A percentile compares a stretch with the other conserved stretches of the same genome.
phyloP scores from a whole-genome alignment of 1,140 invertebrate species.

The Yoshiicerus persimilis region DNA sequence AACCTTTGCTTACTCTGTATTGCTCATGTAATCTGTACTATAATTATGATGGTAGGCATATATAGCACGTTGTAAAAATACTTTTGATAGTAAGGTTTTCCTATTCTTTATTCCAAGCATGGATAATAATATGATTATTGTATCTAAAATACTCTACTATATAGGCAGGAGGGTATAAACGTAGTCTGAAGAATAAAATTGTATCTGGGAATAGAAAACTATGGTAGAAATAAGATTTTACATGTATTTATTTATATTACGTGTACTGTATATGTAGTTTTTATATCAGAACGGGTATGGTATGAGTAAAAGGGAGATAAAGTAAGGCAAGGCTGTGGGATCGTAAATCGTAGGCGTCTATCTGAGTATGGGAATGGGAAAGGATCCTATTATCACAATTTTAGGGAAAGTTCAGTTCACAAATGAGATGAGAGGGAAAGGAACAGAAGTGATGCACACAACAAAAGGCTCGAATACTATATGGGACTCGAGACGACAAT shows the following conservation, averaged over 20 bases:
- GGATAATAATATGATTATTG: too few relatives aligned
- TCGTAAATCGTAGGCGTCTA: background rate
- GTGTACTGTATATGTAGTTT: too few relatives aligned
- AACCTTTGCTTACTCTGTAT: too few relatives aligned
- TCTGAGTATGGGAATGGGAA: conserved; percentile 2
- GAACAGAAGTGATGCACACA: background rate
- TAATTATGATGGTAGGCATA: too few relatives aligned
- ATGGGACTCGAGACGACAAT: conserved; percentile 39
- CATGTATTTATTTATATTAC: background rate
- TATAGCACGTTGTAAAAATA: too few relatives aligned
- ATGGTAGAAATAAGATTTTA: background rate
- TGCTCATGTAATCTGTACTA: too few relatives aligned
- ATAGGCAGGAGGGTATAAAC: background rate
- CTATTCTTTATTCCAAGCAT: too few relatives aligned
- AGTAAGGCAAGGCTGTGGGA: background rate
- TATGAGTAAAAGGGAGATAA: background rate
- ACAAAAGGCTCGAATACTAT: conserved; percentile 5
- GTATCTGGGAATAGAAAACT: background rate
- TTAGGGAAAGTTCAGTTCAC: conserved; percentile 9
- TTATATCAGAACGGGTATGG: background rate
- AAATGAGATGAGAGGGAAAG: conserved; percentile 6
- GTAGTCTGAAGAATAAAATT: background rate
- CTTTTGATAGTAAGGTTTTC: too few relatives aligned
- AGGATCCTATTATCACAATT: conserved; percentile 18
- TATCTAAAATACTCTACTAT: background rate